These are phyloP conservation scores for Coregonus ussuriensis DNA, from an alignment of 2,797 vertebrate genomes.

Conservation along the genomic window DNA sequence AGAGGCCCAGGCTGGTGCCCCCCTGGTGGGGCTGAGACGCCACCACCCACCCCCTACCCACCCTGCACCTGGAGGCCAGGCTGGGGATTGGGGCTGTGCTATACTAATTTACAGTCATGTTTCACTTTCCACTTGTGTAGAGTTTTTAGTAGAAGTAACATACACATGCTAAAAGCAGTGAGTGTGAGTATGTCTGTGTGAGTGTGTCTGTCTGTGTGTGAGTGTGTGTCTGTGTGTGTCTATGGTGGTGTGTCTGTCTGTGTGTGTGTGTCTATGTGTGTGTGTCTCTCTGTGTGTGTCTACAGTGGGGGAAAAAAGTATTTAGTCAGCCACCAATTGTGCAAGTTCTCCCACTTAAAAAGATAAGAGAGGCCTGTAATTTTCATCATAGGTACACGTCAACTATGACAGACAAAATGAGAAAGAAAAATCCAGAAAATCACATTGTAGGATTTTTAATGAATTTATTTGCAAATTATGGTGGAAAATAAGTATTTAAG, in stretches of 20 bases:
- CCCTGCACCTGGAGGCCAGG: conserved; percentile 73
- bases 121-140: background rate
- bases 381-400: too few species aligned
- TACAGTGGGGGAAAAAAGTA: too few species aligned
- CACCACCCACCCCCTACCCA: conserved; percentile 78
- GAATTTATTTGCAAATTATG: too few species aligned
- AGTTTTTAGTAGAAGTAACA: background rate
- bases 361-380: too few species aligned
- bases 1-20: conserved; percentile 64
- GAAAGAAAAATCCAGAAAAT: too few species aligned
- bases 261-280: conserved; percentile 20
- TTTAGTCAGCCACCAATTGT: too few species aligned
- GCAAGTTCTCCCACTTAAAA: too few species aligned
- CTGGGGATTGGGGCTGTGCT: background rate
- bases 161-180: background rate
- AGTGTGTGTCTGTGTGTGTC: conserved; percentile 24
- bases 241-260: conserved; percentile 30
- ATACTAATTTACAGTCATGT: background rate
- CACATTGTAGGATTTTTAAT: too few species aligned
- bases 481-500: too few species aligned
- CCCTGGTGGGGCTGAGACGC: conserved; percentile 77
- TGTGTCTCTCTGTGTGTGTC: background rate
- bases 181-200: conserved; percentile 12
- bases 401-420: too few species aligned
- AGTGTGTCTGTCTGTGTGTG: conserved; percentile 23